Base-by-base conservation (phyloP, 2,888 invertebrate species). In the Aphidius colemani region DNA sequence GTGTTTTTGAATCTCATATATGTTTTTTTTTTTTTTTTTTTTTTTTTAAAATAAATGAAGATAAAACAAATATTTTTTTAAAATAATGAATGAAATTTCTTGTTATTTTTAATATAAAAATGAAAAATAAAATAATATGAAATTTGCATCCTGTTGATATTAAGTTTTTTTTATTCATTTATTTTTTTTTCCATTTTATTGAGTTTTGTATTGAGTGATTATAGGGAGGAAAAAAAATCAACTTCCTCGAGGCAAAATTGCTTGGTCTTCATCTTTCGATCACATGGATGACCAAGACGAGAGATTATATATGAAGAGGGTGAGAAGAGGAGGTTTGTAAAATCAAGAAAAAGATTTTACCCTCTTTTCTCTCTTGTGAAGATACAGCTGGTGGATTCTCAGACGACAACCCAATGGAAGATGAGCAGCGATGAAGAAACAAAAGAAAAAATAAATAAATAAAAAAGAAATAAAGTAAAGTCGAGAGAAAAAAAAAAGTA, bases 161-260 rank as follows among this genome's bases (percentile, higher is more conserved):
- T 30, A 13, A 43, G 45, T 45, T 56, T 43, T 44, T 48, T 48
- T 10, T 44, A 45, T 45, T 56, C 45, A 44, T 45, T 56, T 18
- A 3, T 18, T 40, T 18, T 48, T 43, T 56, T 18, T 8, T 10
- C 45, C 9, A 45, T 44, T 45, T 30, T 10, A 3, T 10, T 30
- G 13, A 9, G 8, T 44, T 45, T 10, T 56, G 44, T 44, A 43
- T 18, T 56, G 5, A 8, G 11, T 45, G 13, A 56, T 13, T 56
- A n/a, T 56, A 44, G 6, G 45, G 1, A 18, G 13, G 9, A 45
- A 56, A 56, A 56, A n/a, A 56, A 10, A 56, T 56, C 18, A 5
- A 56, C 56, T 18, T 56, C 44, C 44, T 44, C 10, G 45, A 30
- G 56, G 56, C 45, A 45, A 56, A 56, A 56, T 45, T 45, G 56